A percentile compares a stretch with the other conserved stretches of the same genome.
Conservation (phyloP, 1,140 invertebrate genomes). For the Aphaenogaster rudis region DNA sequence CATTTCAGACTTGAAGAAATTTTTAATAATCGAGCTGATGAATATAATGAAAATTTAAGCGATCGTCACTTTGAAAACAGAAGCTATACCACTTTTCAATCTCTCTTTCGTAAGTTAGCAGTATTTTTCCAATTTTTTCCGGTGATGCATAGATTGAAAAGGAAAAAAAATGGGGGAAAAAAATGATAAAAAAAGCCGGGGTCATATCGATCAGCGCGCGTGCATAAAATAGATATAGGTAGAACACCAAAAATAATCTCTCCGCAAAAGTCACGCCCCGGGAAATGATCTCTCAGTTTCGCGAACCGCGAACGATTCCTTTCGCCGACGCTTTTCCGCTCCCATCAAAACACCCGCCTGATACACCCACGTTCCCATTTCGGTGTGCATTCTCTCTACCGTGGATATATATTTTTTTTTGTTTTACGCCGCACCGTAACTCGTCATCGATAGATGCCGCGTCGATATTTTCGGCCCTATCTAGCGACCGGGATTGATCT, state of each 20-base stretch:
- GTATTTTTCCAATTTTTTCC: constrained; percentile 44
- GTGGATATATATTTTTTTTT: constrained; percentile 9
- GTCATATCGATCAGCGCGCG: constrained; percentile 2
- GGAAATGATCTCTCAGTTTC: constrained; percentile 59
- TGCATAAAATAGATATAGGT: constrained; percentile 35
- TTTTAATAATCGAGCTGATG: not conserved
- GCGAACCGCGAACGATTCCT: constrained; percentile 50
- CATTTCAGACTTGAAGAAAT: not conserved
- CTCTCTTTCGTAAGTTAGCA: constrained; percentile 26
- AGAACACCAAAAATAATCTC: constrained; percentile 48
- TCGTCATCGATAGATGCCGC: constrained; percentile 51
- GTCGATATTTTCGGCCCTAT: constrained; percentile 51
- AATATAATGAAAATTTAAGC: constrained; percentile 42
- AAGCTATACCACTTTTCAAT: constrained; percentile 8
- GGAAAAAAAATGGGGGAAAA: not conserved
- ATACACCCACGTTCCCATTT: constrained; percentile 43
- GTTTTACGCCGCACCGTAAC: constrained; percentile 46
- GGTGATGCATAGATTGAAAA: constrained; percentile 4
- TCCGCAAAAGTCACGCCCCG: constrained; percentile 48
- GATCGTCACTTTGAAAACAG: constrained; percentile 10
- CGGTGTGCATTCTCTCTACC: constrained; percentile 21
- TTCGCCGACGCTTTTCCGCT: constrained; percentile 48
- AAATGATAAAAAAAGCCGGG: not conserved
- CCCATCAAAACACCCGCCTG: constrained; percentile 49
- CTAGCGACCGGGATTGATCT: constrained; percentile 48